Base-by-base conservation (phyloP, 2,888 invertebrate species). In the Pogonocherus hispidulus region DNA sequence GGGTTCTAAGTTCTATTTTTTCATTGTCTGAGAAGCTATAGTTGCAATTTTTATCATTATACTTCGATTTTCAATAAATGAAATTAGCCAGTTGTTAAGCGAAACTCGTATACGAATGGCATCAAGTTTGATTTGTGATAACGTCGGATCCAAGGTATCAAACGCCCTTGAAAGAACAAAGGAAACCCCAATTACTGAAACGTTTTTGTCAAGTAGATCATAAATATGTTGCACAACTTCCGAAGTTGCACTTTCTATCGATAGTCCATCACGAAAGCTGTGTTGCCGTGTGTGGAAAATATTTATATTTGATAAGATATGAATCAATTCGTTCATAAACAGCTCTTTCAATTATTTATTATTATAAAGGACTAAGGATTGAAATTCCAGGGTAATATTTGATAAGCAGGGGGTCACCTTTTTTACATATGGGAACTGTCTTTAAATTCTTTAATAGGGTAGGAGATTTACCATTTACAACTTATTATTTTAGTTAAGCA, bases 351-450 rank as follows among this genome's bases (percentile, higher is more conserved):
- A 37, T 51, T 37, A 52, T 44, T 52, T n/a, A n/a, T n/a, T n/a
- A n/a, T 63, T 63, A 23, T 41, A 35, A 14, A 16, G 63, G 51
- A 41, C 63, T 63, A 5, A 63, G 51, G 37, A 41, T 63, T 16
- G 63, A 20, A 37, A 63, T 63, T 14, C 51, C 51, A 41, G 52
- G 35, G 20, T 63, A 63, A 37, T 63, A 52, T 20, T 51, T 52
- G 16, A 51, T 35, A 32, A 49, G n/a, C 46, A 46, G 46, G n/a
- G 44, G 46, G 18, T 59, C 46, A n/a, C 49, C 49, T 19, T 57
- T 60, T 32, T 52, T 52, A 52, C 22, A 52, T 52, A 63, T 37
- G 16, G 52, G 52, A 52, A 22, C 51, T 11, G 37, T 51, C 51
- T 35, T 62, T 35, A 51, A 62, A 4, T 18, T 62, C 51, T 49